Conservation (phyloP, 2,797 vertebrate genomes). For the Garrulus glandarius region DNA sequence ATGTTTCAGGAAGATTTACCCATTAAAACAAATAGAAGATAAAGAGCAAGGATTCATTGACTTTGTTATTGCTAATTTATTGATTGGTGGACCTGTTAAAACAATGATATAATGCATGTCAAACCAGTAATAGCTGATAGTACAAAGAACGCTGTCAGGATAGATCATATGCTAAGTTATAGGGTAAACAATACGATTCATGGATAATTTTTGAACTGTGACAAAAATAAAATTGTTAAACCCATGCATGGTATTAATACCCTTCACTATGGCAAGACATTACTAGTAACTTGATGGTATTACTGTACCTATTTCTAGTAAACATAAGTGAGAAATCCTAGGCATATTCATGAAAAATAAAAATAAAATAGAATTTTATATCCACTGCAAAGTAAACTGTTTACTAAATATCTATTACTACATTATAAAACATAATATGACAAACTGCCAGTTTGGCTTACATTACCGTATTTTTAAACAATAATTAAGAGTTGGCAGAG, state of each 20-base stretch:
- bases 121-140: background rate
- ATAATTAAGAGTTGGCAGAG: conserved; percentile 28
- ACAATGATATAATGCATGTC: background rate
- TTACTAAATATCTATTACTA: conserved; percentile 60
- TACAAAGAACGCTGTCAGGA: background rate
- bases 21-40: background rate
- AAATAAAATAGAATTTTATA: conserved; percentile 58
- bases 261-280: conserved; percentile 13
- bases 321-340: conserved; percentile 31
- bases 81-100: background rate
- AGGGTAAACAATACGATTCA: background rate
- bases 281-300: conserved; percentile 29
- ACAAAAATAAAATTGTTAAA: background rate
- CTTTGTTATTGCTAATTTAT: background rate
- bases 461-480: conserved; percentile 15
- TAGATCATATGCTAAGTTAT: background rate
- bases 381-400: conserved; percentile 33
- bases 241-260: background rate
- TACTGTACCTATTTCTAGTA: conserved; percentile 47
- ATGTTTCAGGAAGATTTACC: background rate
- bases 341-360: conserved; percentile 21
- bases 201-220: background rate
- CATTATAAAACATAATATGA: conserved; percentile 6
- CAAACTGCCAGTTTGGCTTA: conserved; percentile 49
- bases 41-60: background rate